Conservation (phyloP, 2,797 vertebrate species). For the Mormyrops boulengeri region DNA sequence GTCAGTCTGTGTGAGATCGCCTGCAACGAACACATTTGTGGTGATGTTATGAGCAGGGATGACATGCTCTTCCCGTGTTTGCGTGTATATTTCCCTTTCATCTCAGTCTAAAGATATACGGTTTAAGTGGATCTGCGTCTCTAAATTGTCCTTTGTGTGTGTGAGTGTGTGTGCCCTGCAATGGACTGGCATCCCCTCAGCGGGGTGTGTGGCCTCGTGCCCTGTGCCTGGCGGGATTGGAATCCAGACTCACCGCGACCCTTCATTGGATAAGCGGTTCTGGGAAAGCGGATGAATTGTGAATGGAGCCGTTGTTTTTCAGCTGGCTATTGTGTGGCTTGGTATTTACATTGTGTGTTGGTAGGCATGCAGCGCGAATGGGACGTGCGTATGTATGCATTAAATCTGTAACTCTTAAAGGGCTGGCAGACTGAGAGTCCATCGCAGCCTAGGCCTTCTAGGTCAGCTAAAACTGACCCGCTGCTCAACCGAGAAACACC, state of each 20-base stretch:
- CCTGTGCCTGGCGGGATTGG: background rate
- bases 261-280: background rate
- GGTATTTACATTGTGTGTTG: background rate
- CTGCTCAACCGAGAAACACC: background rate
- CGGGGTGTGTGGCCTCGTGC: background rate
- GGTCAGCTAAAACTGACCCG: background rate
- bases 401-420: background rate
- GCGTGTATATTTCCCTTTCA: background rate
- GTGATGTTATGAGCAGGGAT: background rate
- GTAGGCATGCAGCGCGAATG: background rate
- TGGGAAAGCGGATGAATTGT: background rate
- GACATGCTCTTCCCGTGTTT: background rate
- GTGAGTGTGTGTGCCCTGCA: background rate
- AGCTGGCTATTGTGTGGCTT: background rate
- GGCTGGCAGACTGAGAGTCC: background rate
- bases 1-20: background rate
- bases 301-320: background rate
- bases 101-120: background rate
- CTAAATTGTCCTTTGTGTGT: background rate
- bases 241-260: background rate
- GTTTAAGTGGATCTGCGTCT: background rate
- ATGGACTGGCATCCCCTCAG: background rate
- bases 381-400: background rate
- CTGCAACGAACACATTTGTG: background rate
- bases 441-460: background rate